These are phyloP conservation scores for Psococerastis gibbosa DNA, from an alignment of 2,888 invertebrate species.

Conservation along the genomic window DNA sequence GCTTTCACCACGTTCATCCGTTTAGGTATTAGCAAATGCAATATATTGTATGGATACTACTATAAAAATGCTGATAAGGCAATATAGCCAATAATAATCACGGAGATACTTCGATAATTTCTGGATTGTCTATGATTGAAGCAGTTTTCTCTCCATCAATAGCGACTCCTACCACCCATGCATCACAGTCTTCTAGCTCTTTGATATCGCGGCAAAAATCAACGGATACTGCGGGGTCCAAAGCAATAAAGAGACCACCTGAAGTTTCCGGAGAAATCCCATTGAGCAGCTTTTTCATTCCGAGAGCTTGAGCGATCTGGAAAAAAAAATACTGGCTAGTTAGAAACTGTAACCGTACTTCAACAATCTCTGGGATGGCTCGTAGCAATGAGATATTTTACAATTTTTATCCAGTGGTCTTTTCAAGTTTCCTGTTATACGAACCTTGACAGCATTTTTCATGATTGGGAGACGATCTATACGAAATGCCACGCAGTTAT, in stretches of 20 bases:
- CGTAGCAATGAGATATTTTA: too few species aligned
- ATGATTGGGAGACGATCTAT: conserved; percentile 75
- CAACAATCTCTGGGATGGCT: too few species aligned
- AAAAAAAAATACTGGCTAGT: too few species aligned
- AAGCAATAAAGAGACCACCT: conserved; percentile 31
- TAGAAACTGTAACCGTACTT: too few species aligned
- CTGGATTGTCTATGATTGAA: conserved; percentile 33
- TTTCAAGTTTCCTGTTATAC: too few species aligned
- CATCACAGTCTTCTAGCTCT: conserved; percentile 34
- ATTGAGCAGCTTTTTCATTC: conserved; percentile 64
- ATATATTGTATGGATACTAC: too few species aligned
- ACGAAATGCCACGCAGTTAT: conserved; percentile 70
- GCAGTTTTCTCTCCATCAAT: conserved; percentile 34
- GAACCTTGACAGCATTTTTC: conserved; percentile 73
- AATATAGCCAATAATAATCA: too few species aligned
- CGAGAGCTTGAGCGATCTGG: conserved; percentile 64
- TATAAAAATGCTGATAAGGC: too few species aligned
- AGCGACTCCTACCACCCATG: conserved; percentile 39
- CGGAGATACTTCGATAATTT: conserved; percentile 32
- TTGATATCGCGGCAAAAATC: conserved; percentile 37
- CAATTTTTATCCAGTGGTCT: too few species aligned
- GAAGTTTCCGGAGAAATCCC: conserved; percentile 65
- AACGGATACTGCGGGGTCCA: conserved; percentile 35
- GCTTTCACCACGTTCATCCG: too few species aligned
- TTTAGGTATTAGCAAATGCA: too few species aligned